A percentile compares a stretch with the other conserved stretches of the same genome.
Evolutionary conservation across 2,113 vertebrate genomes (phyloP).

Genomic region (Paramisgurnus dabryanus): DNA sequence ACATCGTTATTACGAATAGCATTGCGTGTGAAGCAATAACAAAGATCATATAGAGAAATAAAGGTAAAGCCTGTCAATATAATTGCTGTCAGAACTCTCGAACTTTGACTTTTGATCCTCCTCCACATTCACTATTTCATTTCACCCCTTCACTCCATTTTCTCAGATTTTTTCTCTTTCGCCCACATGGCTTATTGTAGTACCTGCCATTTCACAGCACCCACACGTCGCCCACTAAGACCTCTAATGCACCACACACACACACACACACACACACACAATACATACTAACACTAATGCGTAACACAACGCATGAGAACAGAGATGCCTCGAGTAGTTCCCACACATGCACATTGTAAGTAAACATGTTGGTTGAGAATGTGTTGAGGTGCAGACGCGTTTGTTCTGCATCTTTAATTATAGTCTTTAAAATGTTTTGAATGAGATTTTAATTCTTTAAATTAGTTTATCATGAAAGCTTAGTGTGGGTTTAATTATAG

Average conservation of each 20-base stretch:
- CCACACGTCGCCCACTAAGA: conserved; percentile 52
- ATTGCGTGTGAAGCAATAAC: not conserved
- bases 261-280: not conserved
- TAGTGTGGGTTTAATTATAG: no score
- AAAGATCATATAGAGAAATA: not conserved
- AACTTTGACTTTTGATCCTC: conserved; percentile 8
- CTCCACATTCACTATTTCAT: conserved; percentile 6
- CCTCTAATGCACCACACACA: conserved; percentile 55
- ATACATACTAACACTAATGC: not conserved
- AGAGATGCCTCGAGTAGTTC: not conserved
- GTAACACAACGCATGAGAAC: no score
- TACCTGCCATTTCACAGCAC: conserved; percentile 11
- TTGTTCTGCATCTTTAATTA: no score
- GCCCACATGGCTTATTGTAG: not conserved
- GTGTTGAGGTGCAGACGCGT: no score
- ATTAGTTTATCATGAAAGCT: no score
- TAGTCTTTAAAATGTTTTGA: no score
- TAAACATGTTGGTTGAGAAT: no score
- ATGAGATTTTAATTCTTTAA: no score
- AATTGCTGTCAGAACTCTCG: not conserved
- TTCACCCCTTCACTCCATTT: conserved; percentile 17
- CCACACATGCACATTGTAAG: no score
- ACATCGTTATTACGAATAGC: not conserved
- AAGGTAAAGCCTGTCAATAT: not conserved
- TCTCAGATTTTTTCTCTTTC: conserved; percentile 13